phyloP scores from a whole-genome alignment of 1,140 invertebrate genomes.

The Ridgeia piscesae region DNA sequence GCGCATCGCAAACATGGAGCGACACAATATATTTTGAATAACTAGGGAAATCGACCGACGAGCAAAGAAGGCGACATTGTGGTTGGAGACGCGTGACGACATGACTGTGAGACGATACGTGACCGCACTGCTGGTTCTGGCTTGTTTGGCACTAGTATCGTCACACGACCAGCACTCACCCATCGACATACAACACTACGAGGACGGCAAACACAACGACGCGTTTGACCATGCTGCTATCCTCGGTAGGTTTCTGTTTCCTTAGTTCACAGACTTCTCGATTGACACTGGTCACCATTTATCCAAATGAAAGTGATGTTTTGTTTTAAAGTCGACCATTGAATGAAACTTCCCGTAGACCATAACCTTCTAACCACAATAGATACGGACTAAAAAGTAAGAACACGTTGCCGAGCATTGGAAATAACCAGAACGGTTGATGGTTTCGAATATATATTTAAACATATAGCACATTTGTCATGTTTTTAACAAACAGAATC shows the following conservation, averaged over 20 bases:
- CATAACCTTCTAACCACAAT: background rate
- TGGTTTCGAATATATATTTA: background rate
- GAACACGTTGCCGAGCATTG: background rate
- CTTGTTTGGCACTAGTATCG: background rate
- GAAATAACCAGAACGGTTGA: too few species aligned
- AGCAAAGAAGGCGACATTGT: background rate
- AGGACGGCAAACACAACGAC: slow-evolving; percentile 72
- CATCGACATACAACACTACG: slow-evolving; percentile 19
- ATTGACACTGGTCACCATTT: too few species aligned
- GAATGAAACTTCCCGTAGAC: background rate
- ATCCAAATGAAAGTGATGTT: too few species aligned
- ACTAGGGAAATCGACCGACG: background rate
- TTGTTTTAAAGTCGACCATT: too few species aligned
- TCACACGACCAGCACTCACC: background rate
- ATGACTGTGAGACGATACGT: background rate
- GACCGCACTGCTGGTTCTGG: background rate
- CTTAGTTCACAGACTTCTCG: background rate
- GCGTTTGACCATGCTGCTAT: slow-evolving; percentile 95
- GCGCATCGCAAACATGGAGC: background rate
- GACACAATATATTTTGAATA: background rate
- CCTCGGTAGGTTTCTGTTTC: slow-evolving; percentile 65
- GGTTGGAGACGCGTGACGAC: background rate
- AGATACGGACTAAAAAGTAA: background rate
- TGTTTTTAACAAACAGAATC: background rate
- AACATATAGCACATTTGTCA: background rate